Evolutionary conservation across 2,888 invertebrate species (phyloP).

Genomic region (Stenurella melanura): DNA sequence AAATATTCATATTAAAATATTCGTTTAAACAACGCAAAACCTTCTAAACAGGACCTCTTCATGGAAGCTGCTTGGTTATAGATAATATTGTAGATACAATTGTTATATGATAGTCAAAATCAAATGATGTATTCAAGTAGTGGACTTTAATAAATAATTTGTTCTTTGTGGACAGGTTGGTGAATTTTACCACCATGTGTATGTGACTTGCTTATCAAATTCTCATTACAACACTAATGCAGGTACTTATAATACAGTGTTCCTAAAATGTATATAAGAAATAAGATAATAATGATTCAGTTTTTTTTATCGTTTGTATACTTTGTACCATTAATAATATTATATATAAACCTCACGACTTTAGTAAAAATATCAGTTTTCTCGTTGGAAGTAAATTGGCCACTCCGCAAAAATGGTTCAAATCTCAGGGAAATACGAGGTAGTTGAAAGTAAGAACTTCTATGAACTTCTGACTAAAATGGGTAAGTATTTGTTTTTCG

Average conservation of each 20-base stretch:
- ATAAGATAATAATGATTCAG: neutral
- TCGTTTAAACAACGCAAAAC: too few relatives aligned
- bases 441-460: slow-evolving; percentile 18
- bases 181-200: too few relatives aligned
- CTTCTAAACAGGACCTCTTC: too few relatives aligned
- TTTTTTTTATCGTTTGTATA: neutral
- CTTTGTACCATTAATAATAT: neutral
- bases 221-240: neutral
- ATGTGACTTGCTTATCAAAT: too few relatives aligned
- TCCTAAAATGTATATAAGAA: neutral
- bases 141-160: too few relatives aligned
- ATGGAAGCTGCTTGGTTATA: too few relatives aligned
- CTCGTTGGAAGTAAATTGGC: neutral
- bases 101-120: too few relatives aligned
- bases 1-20: too few relatives aligned
- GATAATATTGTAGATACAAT: too few relatives aligned
- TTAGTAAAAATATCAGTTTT: neutral
- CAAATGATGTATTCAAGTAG: too few relatives aligned
- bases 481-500: slow-evolving; percentile 8
- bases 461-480: neutral
- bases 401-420: slow-evolving; percentile 20
- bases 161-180: too few relatives aligned
- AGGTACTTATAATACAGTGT: neutral
- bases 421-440: slow-evolving; percentile 22
- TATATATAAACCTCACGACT: neutral